Percentiles rank a stretch among this genome's conserved stretches.
phyloP scores from a whole-genome alignment of 2,888 invertebrate genomes.

The Drosophila helvetica region DNA sequence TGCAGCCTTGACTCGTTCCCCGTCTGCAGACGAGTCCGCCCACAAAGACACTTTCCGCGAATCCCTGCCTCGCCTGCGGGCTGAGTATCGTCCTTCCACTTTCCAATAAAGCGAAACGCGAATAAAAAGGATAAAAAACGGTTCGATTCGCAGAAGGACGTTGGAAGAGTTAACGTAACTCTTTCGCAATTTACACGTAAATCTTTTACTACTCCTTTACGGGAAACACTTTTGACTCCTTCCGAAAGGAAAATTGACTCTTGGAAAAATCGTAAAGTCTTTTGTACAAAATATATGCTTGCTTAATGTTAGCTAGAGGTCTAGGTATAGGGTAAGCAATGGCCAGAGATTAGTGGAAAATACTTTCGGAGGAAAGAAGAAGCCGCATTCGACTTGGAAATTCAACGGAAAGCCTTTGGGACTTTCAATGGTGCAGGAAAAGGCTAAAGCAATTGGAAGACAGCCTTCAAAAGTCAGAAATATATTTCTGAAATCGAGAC shows the following conservation, averaged over 20 bases:
- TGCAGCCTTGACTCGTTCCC: slow-evolving; percentile 71
- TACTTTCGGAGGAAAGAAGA: background rate
- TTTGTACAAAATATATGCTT: slow-evolving; percentile 22
- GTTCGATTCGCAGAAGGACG: slow-evolving; percentile 59
- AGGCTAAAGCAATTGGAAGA: too few species aligned
- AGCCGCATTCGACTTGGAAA: slow-evolving; percentile 1
- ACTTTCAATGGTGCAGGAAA: background rate
- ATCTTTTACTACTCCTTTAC: slow-evolving; percentile 50
- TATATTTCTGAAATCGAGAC: too few species aligned
- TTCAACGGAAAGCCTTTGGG: background rate
- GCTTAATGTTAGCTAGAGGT: slow-evolving; percentile 37
- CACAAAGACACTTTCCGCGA: slow-evolving; percentile 67
- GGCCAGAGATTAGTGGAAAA: background rate
- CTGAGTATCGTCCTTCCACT: slow-evolving; percentile 60
- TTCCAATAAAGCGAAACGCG: slow-evolving; percentile 56
- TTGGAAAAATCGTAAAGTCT: slow-evolving; percentile 20
- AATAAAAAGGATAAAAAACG: slow-evolving; percentile 47
- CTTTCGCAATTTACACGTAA: slow-evolving; percentile 78
- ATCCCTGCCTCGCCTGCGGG: slow-evolving; percentile 70
- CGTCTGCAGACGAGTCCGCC: slow-evolving; percentile 56
- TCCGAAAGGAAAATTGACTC: slow-evolving; percentile 15
- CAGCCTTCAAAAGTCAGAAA: too few species aligned
- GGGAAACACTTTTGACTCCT: slow-evolving; percentile 17
- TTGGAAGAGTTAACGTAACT: slow-evolving; percentile 79
- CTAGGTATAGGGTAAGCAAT: slow-evolving; percentile 16